Conservation (phyloP, 1,140 invertebrate genomes). For the Rhagoletis pomonella region DNA sequence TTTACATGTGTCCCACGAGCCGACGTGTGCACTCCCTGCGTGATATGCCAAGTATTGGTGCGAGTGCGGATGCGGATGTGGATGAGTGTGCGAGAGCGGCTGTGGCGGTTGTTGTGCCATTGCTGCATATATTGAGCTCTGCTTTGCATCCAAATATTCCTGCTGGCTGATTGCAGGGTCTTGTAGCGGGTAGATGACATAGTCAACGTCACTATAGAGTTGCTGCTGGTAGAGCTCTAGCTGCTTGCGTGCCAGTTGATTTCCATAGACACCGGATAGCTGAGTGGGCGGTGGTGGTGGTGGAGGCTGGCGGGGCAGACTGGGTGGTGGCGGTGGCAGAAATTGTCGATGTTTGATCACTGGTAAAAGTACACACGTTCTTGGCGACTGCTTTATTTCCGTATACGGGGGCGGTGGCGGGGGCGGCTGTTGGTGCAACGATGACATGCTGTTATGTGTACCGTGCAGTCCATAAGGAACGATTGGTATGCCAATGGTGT, state of each 20-base stretch:
- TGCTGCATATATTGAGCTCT: conserved; percentile 80
- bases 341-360: conserved; percentile 72
- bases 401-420: conserved; percentile 76
- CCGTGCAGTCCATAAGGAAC: conserved; percentile 69
- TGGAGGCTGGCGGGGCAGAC: conserved; percentile 75
- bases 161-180: conserved; percentile 91
- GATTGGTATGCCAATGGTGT: conserved; percentile 69
- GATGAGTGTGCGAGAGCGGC: conserved; percentile 74
- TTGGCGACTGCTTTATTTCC: conserved; percentile 73
- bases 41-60: conserved; percentile 77
- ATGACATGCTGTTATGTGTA: conserved; percentile 69
- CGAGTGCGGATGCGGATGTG: conserved; percentile 73
- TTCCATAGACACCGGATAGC: conserved; percentile 79
- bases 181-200: conserved; percentile 91
- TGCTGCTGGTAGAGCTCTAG: conserved; percentile 90
- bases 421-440: conserved; percentile 66
- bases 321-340: conserved; percentile 75
- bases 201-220: conserved; percentile 91
- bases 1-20: conserved; percentile 77
- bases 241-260: conserved; percentile 84
- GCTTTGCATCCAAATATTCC: conserved; percentile 91
- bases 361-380: conserved; percentile 71
- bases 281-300: conserved; percentile 78
- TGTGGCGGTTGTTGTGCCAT: conserved; percentile 78
- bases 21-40: conserved; percentile 59